Base-by-base conservation (phyloP, 2,888 invertebrate species). In the Tipula vernalis region DNA sequence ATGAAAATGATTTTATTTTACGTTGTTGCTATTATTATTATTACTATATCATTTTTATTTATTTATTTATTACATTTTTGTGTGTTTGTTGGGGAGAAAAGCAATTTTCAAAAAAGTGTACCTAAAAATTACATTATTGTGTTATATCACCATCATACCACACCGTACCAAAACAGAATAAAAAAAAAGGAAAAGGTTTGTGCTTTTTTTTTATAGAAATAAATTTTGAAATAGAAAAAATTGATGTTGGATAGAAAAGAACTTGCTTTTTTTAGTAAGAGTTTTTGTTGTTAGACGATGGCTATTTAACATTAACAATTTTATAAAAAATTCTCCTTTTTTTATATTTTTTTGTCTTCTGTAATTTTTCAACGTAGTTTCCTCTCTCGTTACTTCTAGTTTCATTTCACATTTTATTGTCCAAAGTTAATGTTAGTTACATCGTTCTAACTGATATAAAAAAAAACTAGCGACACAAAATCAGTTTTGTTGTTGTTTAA, bases 401-500 rank as follows among this genome's bases (percentile, higher is more conserved):
- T 71, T 5, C 51, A 51, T 15, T 51, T 51, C n/a, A 51, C 51
- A 51, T 51, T 15, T 51, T 71, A 12, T 18, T 28, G 8, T 12
- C 18, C 28, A 28, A 71, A 71, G 71, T 71, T 12, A 18, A 71
- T 71, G 71, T 71, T 28, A 71, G 71, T 71, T 28, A 71, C 71
- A 71, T 71, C 71, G 71, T 51, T 51, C 15, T 51, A 51, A 71
- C 71, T 71, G 28, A 57, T 15, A 57, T 71, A 71, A 28, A 71
- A 71, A 71, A 71, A 28, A 71, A 28, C 28, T 71, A 71, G 28
- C 71, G 71, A 71, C 71, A 71, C 10, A 71, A 71, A 71, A 71
- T 71, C 71, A 71, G 71, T 71, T 71, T 71, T 71, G 71, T 71
- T 71, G 71, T 71, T 71, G 71, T 71, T 71, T 71, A 71, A 71